Evolutionary conservation across 2,797 vertebrate species (phyloP).

Genomic region (Crossoptilon crossoptilon): DNA sequence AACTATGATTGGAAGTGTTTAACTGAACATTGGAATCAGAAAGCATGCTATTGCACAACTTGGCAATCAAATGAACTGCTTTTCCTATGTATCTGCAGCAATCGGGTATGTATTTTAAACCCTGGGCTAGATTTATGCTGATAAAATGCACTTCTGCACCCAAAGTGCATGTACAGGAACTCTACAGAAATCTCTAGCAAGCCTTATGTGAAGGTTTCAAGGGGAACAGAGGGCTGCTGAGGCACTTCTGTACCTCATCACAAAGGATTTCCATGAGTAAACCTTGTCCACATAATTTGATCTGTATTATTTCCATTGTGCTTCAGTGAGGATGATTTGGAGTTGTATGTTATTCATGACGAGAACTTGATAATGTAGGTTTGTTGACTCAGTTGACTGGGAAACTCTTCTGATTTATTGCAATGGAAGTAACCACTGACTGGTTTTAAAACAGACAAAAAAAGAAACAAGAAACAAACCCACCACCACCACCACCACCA

Average conservation of each 20-base stretch:
- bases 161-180: not conserved
- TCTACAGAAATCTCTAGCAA: not conserved
- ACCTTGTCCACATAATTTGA: not conserved
- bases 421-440: conserved; percentile 21
- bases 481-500: not conserved
- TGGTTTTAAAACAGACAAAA: not conserved
- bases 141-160: not conserved
- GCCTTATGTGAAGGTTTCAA: not conserved
- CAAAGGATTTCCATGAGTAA: not conserved
- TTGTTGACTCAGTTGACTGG: not conserved
- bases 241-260: not conserved
- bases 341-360: not conserved
- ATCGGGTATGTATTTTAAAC: not conserved
- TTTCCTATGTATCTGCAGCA: not conserved
- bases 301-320: not conserved
- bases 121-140: not conserved
- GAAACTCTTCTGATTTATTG: not conserved
- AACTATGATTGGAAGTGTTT: not conserved
- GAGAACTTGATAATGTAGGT: not conserved
- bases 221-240: not conserved
- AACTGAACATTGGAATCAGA: not conserved
- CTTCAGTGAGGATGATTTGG: not conserved
- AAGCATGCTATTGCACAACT: not conserved
- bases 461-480: not conserved
- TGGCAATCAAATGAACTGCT: rapidly evolving